phyloP scores from a whole-genome alignment of 2,888 invertebrate species.

The Synergus gifuensis region DNA sequence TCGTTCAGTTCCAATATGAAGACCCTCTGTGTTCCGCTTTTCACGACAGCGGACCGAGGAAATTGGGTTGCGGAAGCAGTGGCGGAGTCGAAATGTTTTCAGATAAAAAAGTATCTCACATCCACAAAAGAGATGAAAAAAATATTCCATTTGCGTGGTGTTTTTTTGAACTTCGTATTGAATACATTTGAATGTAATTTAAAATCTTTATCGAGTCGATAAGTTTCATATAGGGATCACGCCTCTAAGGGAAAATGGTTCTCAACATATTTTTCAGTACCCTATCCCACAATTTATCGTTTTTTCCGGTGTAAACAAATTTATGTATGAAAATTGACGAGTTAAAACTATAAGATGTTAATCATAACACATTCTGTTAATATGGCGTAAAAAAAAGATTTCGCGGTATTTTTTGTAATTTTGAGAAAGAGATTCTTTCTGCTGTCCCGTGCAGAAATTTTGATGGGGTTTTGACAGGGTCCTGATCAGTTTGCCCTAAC shows the following conservation, averaged over 20 bases:
- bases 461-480: no score
- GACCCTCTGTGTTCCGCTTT: slow-evolving; percentile 46
- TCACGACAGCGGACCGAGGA: slow-evolving; percentile 49
- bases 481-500: no score
- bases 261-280: no score
- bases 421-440: no score
- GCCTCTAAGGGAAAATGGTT: not conserved
- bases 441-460: no score
- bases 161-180: not conserved
- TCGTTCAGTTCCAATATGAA: slow-evolving; percentile 52
- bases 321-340: no score
- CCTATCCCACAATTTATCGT: no score
- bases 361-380: no score
- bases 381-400: no score
- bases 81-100: slow-evolving; percentile 36
- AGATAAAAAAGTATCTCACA: not conserved
- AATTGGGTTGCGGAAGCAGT: slow-evolving; percentile 57
- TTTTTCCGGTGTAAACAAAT: no score
- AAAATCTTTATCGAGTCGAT: not conserved
- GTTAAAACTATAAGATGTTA: no score
- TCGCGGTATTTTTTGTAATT: no score
- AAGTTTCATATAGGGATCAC: not conserved
- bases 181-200: not conserved
- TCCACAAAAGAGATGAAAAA: not conserved
- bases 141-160: not conserved